Evolutionary conservation across 2,888 invertebrate species (phyloP).

Genomic region (Geotrupes spiniger): DNA sequence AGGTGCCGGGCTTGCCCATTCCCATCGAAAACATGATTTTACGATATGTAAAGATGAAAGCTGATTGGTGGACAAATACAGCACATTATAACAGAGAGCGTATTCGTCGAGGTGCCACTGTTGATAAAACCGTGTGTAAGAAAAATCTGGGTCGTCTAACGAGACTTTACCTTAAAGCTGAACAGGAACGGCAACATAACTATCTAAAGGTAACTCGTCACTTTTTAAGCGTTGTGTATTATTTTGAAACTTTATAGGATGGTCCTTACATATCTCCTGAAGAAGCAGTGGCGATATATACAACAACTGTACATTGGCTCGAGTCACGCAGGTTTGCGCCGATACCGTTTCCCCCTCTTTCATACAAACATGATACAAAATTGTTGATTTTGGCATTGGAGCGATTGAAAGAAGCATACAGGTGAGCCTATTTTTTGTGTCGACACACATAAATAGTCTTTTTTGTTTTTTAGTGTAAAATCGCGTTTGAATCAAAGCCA

Average conservation of each 20-base stretch:
- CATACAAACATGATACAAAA: constrained; percentile 99
- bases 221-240: constrained; percentile 1
- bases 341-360: constrained; percentile 98
- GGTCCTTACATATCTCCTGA: constrained; percentile 99
- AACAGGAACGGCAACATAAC: constrained; percentile 98
- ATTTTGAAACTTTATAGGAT: constrained; percentile 59
- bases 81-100: constrained; percentile 99
- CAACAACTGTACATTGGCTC: constrained; percentile 99
- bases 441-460: neutral
- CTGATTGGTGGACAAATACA: constrained; percentile 99
- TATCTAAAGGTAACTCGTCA: constrained; percentile 86
- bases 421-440: constrained; percentile 37
- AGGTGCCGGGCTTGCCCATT: constrained; percentile 96
- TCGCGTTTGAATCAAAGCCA: constrained; percentile 98
- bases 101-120: constrained; percentile 98
- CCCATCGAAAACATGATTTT: constrained; percentile 99
- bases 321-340: constrained; percentile 98
- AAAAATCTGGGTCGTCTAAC: constrained; percentile 99
- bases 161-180: constrained; percentile 92
- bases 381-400: constrained; percentile 95
- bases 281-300: constrained; percentile 99
- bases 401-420: constrained; percentile 94
- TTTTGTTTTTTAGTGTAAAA: constrained; percentile 70
- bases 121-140: constrained; percentile 99
- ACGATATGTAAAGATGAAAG: constrained; percentile 99